Percentiles rank a stretch among this genome's conserved stretches.
phyloP scores from a whole-genome alignment of 2,888 invertebrate genomes.

The Philopedon plagiatum region DNA sequence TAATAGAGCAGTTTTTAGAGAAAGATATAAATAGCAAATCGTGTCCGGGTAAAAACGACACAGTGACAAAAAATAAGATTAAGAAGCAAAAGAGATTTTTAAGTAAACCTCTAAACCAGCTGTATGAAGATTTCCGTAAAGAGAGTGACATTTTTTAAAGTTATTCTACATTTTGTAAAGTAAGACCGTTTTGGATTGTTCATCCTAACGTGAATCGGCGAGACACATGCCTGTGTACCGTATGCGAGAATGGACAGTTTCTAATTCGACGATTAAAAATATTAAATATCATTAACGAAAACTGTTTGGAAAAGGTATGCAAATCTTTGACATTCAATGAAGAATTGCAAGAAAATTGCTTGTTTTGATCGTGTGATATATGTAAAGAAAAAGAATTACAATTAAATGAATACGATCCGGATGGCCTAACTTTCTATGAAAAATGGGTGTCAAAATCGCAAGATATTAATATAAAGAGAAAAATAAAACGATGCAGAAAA shows the following conservation, averaged over 20 bases:
- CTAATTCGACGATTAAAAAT: neutral
- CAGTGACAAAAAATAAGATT: neutral
- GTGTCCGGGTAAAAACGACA: neutral
- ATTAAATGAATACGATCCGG: neutral
- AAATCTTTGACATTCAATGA: neutral
- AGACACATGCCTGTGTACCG: neutral
- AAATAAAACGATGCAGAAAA: neutral
- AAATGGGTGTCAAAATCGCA: neutral
- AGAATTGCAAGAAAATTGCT: neutral
- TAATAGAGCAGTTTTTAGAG: neutral
- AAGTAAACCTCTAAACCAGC: neutral
- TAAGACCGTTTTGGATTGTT: neutral
- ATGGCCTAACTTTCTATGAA: neutral
- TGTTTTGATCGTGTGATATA: neutral
- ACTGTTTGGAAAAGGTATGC: neutral
- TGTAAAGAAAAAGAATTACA: neutral
- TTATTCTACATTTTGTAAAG: neutral
- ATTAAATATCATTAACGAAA: neutral
- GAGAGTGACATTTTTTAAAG: neutral
- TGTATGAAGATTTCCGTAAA: neutral
- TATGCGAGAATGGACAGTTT: neutral
- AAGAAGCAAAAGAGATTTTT: neutral
- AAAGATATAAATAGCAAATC: neutral
- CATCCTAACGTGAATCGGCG: neutral
- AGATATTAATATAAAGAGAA: neutral